Evolutionary conservation across 2,113 vertebrate species (phyloP).

Genomic region (Colistium nudipinnis): DNA sequence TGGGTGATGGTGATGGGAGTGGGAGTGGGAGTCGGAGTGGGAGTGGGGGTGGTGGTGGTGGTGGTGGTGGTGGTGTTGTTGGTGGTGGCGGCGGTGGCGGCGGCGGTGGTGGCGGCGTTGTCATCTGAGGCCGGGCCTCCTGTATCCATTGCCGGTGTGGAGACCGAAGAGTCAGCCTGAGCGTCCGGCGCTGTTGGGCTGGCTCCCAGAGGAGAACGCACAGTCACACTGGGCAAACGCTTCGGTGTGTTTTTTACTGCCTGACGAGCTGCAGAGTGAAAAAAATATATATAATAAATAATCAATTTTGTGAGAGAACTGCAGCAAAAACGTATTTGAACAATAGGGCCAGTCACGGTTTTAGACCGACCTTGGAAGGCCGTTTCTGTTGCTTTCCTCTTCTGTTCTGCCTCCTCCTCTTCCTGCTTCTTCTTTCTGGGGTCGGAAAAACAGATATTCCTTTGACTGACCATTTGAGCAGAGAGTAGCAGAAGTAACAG

Average conservation of each 20-base stretch:
- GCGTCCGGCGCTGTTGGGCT: conserved; percentile 89
- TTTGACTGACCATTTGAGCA: not conserved
- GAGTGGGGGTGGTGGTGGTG: too few relatives aligned
- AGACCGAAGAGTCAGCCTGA: conserved; percentile 82
- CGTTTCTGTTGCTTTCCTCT: conserved; percentile 94
- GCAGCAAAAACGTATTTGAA: not conserved
- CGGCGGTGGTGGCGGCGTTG: conserved; percentile 70
- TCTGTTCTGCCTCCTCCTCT: conserved; percentile 96
- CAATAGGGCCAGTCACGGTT: not conserved
- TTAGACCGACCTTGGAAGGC: conserved; percentile 90
- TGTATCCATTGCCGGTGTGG: conserved; percentile 70
- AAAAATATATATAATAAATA: not conserved
- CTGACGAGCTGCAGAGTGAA: conserved; percentile 86
- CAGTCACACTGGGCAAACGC: conserved; percentile 89
- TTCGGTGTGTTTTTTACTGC: conserved; percentile 94
- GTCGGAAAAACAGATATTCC: not conserved
- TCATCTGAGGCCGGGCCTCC: conserved; percentile 72
- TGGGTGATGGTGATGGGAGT: conserved; percentile 77
- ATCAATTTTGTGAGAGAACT: not conserved
- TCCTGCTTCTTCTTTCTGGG: conserved; percentile 95
- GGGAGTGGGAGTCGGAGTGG: too few relatives aligned
- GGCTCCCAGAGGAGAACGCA: conserved; percentile 90
- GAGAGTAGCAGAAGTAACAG: too few relatives aligned
- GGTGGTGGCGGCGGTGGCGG: too few relatives aligned
- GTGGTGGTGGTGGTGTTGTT: too few relatives aligned